Percentiles rank a stretch among this genome's conserved stretches.
Evolutionary conservation across 2,113 vertebrate species (phyloP).

Genomic region (Tenebrosternarchus preto): DNA sequence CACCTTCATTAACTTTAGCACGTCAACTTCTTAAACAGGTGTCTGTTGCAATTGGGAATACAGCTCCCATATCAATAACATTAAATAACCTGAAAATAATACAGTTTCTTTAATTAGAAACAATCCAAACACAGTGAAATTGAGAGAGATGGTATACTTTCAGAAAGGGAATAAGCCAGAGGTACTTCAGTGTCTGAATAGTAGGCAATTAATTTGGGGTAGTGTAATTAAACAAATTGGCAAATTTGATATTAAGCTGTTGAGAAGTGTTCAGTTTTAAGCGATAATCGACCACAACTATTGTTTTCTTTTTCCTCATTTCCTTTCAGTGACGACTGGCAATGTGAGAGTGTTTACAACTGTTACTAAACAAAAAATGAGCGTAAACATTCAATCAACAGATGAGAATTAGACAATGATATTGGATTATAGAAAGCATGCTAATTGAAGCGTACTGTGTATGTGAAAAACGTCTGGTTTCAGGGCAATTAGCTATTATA

Average conservation of each 20-base stretch:
- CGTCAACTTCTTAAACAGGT: neutral
- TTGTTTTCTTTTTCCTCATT: slow-evolving; percentile 74
- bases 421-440: slow-evolving; percentile 37
- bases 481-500: slow-evolving; percentile 13
- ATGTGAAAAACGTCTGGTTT: slow-evolving; percentile 28
- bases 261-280: slow-evolving; percentile 78
- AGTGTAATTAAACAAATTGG: slow-evolving; percentile 82
- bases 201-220: slow-evolving; percentile 78
- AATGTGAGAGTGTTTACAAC: slow-evolving; percentile 70
- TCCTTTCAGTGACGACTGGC: slow-evolving; percentile 71
- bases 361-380: slow-evolving; percentile 64
- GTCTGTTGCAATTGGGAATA: neutral
- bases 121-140: slow-evolving; percentile 63
- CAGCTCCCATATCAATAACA: slow-evolving; percentile 47
- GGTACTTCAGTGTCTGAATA: slow-evolving; percentile 77
- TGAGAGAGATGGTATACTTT: slow-evolving; percentile 71
- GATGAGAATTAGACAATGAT: slow-evolving; percentile 33
- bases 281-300: slow-evolving; percentile 76
- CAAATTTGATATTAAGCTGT: slow-evolving; percentile 82
- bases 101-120: slow-evolving; percentile 39
- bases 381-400: slow-evolving; percentile 58
- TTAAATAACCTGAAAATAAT: slow-evolving; percentile 10
- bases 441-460: slow-evolving; percentile 28
- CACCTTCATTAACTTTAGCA: slow-evolving; percentile 12
- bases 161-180: slow-evolving; percentile 68